Conservation (phyloP, 1,140 invertebrate genomes). For the Diachasmimorpha longicaudata region DNA sequence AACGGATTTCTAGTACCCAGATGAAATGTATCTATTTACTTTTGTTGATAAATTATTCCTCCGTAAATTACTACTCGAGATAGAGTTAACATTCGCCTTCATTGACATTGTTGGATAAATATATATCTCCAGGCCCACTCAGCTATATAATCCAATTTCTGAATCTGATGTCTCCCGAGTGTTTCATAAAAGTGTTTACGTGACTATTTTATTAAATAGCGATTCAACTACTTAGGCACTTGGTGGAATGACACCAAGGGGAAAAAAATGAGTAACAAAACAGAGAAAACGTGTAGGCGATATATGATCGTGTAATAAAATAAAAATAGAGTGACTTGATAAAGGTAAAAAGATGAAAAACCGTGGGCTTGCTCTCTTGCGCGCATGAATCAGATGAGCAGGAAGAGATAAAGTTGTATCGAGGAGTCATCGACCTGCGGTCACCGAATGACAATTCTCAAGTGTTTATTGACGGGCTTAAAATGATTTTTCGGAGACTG, state of each 20-base stretch:
- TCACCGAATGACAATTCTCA: not conserved
- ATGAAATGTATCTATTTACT: no score
- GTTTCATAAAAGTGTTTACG: not conserved
- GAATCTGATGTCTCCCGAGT: not conserved
- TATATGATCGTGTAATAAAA: not conserved
- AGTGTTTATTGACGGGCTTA: not conserved
- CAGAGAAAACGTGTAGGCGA: not conserved
- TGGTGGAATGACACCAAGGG: not conserved
- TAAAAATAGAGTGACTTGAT: constrained; percentile 4
- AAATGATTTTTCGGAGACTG: not conserved
- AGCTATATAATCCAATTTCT: not conserved
- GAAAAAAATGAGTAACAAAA: not conserved
- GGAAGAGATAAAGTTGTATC: constrained; percentile 7
- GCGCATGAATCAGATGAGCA: constrained; percentile 8
- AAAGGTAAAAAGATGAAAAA: constrained; percentile 5
- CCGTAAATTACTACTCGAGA: no score
- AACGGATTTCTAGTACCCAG: no score
- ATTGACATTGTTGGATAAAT: no score
- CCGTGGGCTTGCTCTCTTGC: not conserved
- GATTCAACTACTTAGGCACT: not conserved
- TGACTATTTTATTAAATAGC: not conserved
- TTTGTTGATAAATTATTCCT: no score
- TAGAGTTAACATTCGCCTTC: no score
- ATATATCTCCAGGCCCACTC: no score
- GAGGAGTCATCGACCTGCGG: constrained; percentile 10